phyloP scores from a whole-genome alignment of 2,888 invertebrate species.

The Craniophora ligustri region DNA sequence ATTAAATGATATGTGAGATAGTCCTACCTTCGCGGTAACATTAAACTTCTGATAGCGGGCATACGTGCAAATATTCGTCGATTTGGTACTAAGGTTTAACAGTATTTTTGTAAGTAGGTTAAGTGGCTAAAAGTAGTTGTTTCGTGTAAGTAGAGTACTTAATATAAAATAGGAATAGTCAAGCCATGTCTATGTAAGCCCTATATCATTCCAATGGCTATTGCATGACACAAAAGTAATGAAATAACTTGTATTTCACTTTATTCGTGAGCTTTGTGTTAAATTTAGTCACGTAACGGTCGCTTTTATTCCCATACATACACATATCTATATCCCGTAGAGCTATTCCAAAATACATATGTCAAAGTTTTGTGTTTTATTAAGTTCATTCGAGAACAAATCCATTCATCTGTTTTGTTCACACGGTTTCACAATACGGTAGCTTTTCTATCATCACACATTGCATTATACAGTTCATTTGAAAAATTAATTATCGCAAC shows the following conservation, averaged over 20 bases:
- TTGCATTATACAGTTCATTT: neutral
- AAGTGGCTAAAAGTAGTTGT: conserved; percentile 35
- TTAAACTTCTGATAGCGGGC: conserved; percentile 46
- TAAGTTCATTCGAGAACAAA: neutral
- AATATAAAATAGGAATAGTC: too few species aligned
- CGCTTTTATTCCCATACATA: too few species aligned
- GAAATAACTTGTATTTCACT: too few species aligned
- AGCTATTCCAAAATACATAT: too few species aligned
- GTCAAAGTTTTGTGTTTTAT: too few species aligned
- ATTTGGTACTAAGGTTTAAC: conserved; percentile 45
- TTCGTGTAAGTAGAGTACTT: conserved; percentile 2
- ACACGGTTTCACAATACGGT: conserved; percentile 8
- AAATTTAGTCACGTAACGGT: too few species aligned
- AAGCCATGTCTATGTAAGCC: too few species aligned
- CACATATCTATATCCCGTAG: too few species aligned
- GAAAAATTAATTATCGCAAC: neutral
- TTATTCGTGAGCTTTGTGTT: too few species aligned
- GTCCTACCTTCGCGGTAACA: conserved; percentile 31
- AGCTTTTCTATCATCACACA: conserved; percentile 23
- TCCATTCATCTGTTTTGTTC: conserved; percentile 3
- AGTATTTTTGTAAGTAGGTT: conserved; percentile 46
- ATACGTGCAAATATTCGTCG: conserved; percentile 62
- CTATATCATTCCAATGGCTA: too few species aligned
- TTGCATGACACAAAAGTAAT: too few species aligned
- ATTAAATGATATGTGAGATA: conserved; percentile 43